Percentiles rank a stretch among this genome's conserved stretches.
Conservation (phyloP, 2,888 invertebrate genomes). For the Xestia rhomboidea region DNA sequence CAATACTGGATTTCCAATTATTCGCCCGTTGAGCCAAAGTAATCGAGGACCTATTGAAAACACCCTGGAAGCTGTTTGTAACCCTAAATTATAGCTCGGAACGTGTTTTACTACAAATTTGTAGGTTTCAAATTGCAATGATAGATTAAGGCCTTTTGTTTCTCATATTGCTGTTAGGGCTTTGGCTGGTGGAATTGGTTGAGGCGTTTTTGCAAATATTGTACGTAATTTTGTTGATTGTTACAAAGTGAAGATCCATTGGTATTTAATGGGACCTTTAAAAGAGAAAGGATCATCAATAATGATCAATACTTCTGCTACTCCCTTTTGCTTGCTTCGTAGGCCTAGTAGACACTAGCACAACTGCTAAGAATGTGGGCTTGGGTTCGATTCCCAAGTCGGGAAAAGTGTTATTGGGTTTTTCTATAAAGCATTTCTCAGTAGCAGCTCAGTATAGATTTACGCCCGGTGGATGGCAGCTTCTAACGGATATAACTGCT, state of each 20-base stretch:
- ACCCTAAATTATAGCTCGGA: conserved; percentile 57
- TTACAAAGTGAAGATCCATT: background rate
- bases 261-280: background rate
- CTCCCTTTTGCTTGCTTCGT: background rate
- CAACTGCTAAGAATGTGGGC: background rate
- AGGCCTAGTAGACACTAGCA: background rate
- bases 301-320: background rate
- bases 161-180: conserved; percentile 18
- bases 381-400: background rate
- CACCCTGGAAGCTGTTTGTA: conserved; percentile 62
- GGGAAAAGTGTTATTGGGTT: background rate
- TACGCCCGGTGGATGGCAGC: background rate
- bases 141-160: conserved; percentile 53
- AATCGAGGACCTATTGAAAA: conserved; percentile 61
- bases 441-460: background rate
- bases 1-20: conserved; percentile 64
- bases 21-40: conserved; percentile 56
- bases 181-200: background rate
- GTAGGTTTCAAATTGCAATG: conserved; percentile 52
- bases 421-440: background rate
- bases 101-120: conserved; percentile 57
- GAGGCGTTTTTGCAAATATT: conserved; percentile 12
- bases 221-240: background rate
- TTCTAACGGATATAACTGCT: too few relatives aligned
- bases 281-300: background rate